Evolutionary conservation across 2,888 invertebrate genomes (phyloP), one percentile per base, ranked within the genome.

Genomic region (Lochmaea capreae): DNA sequence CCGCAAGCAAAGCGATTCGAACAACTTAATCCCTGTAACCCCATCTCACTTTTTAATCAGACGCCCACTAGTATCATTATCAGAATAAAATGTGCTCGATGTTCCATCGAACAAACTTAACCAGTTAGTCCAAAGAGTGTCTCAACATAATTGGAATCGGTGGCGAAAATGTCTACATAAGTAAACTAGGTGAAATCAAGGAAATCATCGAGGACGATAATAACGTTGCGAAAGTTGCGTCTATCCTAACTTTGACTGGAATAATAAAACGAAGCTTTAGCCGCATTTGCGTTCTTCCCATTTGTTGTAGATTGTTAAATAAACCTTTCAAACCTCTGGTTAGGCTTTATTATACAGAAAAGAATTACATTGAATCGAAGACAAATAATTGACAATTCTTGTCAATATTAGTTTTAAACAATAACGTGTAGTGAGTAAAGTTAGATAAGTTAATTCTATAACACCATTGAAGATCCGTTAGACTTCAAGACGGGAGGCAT

Each of bases 131-230:
- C 80, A 80, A 42, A 68, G 71, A 6, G 42, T 73, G 9, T 16
- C 12, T 33, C 59, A 33, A 43, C 71, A 78, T 43, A 76, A 71
- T 12, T 81, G 65, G 81, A 77, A 62, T 65, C 62, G 68, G 14
- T 79, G 74, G 81, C 66, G 42, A 9, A 58, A 43, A n/a, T n/a
- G 81, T 82, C n/a, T 82, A 81, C 11, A 57, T 83, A 0, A 52
- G 76, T 5, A 67, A 65, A 22, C 73, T 81, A 46, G 46, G 12
- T 2, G 5, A 14, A 46, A 12, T 46, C 11, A 14, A 12, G 12
- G 14, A 46, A 46, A 11, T 46, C 46, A 14, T 46, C 12, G 14
- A 46, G 6, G 11, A 46, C 14, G 46, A 46, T 14, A 11, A 46
- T 46, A 14, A 14, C 5, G 46, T 46, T 12, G 11, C 14, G 12